Conservation (phyloP, 2,113 vertebrate genomes). For the Actenoides lindsayi region DNA sequence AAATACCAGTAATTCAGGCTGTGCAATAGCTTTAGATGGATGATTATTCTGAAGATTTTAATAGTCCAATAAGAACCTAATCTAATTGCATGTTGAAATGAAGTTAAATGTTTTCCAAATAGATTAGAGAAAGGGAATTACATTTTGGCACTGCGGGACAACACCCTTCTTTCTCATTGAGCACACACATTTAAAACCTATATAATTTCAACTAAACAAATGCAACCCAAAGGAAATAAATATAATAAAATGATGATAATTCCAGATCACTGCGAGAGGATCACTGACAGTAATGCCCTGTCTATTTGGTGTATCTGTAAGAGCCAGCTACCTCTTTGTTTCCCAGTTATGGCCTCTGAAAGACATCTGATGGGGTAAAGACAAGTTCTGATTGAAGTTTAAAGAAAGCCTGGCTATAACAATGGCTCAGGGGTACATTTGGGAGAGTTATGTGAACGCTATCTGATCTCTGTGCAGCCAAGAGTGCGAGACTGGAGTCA, state of each 20-base stretch:
- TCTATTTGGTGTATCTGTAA: not conserved
- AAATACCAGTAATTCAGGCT: slow-evolving; percentile 32
- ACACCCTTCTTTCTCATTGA: not conserved
- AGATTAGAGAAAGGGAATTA: slow-evolving; percentile 18
- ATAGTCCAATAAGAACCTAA: slow-evolving; percentile 54
- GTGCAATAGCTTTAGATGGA: slow-evolving; percentile 36
- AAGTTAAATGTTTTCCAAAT: slow-evolving; percentile 57
- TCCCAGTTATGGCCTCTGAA: not conserved
- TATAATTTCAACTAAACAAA: not conserved
- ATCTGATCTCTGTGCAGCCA: not conserved
- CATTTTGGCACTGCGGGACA: not conserved
- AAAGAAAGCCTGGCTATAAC: not conserved
- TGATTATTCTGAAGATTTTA: slow-evolving; percentile 61
- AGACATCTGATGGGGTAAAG: not conserved
- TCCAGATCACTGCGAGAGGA: accelerated
- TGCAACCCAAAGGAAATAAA: not conserved
- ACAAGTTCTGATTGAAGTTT: not conserved
- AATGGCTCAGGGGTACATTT: not conserved
- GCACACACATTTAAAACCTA: not conserved
- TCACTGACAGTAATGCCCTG: accelerated
- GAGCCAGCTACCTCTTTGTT: not conserved
- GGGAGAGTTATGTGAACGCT: not conserved
- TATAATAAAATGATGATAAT: not conserved
- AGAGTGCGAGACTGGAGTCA: not conserved
- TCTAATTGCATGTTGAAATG: slow-evolving; percentile 47